phyloP scores from a whole-genome alignment of 2,113 vertebrate genomes.

The Barnardius zonarius region DNA sequence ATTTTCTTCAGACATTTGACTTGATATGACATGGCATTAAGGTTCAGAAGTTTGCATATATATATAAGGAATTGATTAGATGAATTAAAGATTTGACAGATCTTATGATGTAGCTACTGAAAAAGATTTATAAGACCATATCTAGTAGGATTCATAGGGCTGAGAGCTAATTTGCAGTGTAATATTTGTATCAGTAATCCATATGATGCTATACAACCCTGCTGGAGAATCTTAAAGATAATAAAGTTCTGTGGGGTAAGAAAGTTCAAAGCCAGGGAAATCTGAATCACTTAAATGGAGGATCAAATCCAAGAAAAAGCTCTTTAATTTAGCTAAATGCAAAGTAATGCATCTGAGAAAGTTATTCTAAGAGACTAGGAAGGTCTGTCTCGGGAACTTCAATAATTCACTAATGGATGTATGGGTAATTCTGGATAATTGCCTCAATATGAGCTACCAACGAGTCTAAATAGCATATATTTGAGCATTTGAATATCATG shows the following conservation, averaged over 20 bases:
- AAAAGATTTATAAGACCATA: background rate
- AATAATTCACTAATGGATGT: background rate
- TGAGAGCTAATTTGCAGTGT: background rate
- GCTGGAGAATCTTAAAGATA: background rate
- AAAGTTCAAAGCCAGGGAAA: background rate
- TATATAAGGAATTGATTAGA: background rate
- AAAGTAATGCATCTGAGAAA: background rate
- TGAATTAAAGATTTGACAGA: background rate
- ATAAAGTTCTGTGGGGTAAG: background rate
- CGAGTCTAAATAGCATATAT: background rate
- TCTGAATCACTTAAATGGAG: background rate
- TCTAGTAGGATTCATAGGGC: background rate
- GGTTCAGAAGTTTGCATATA: background rate
- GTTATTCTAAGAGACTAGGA: background rate
- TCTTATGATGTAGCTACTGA: background rate
- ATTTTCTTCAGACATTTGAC: background rate
- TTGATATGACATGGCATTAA: background rate
- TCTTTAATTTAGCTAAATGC: background rate
- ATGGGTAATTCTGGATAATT: background rate
- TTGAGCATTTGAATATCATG: background rate
- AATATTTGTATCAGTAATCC: background rate
- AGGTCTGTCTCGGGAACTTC: background rate
- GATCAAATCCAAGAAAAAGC: background rate
- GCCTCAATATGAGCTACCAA: background rate
- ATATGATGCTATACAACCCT: background rate